Evolutionary conservation across 2,113 vertebrate genomes (phyloP).

Genomic region (Blennius ocellaris): DNA sequence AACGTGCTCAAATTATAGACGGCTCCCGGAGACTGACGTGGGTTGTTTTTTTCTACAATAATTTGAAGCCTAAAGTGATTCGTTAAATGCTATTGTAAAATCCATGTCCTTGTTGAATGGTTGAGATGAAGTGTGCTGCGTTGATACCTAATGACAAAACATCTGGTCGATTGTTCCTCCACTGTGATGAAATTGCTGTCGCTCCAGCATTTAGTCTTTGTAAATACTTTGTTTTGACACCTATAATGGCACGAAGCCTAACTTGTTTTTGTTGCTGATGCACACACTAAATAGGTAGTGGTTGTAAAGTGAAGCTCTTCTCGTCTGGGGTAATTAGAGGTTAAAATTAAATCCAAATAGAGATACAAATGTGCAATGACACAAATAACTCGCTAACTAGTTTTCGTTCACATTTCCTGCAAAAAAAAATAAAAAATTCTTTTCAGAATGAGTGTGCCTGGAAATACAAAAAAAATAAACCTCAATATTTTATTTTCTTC

Average conservation of each 20-base stretch:
- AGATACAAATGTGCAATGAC: constrained; percentile 4
- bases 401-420: not conserved
- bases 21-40: constrained; percentile 52
- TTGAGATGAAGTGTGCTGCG: constrained; percentile 44
- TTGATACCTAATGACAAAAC: constrained; percentile 71
- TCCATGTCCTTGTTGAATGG: constrained; percentile 60
- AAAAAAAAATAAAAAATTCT: too few relatives aligned
- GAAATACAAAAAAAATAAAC: not conserved
- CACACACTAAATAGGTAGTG: constrained; percentile 41
- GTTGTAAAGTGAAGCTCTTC: constrained; percentile 11
- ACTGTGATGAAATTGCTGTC: constrained; percentile 46
- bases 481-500: not conserved
- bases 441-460: not conserved
- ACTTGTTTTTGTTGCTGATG: constrained; percentile 45
- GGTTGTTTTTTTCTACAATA: too few relatives aligned
- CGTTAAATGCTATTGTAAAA: constrained; percentile 52
- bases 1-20: constrained; percentile 55
- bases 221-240: constrained; percentile 74
- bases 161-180: constrained; percentile 67
- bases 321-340: constrained; percentile 40
- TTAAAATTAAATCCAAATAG: constrained; percentile 37
- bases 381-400: constrained; percentile 18
- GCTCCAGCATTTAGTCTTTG: constrained; percentile 60
- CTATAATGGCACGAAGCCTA: constrained; percentile 28
- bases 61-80: constrained; percentile 57